A percentile compares a stretch with the other conserved stretches of the same genome.
Conservation (phyloP, 64 coral and sea anemone species). For the Montipora sp. region DNA sequence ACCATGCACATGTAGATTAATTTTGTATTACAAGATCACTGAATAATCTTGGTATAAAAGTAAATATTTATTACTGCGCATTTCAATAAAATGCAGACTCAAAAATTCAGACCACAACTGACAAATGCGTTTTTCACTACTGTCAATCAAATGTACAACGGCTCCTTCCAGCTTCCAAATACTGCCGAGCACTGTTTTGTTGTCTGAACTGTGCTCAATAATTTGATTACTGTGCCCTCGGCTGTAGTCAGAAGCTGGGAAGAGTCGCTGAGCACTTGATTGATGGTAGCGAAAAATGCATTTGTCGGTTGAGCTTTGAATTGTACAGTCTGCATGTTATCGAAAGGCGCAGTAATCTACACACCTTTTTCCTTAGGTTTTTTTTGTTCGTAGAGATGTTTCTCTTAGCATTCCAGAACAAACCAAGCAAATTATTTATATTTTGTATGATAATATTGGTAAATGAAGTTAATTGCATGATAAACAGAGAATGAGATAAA, state of each 20-base stretch:
- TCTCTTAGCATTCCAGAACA: too few relatives aligned
- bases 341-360: background rate
- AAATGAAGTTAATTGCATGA: too few relatives aligned
- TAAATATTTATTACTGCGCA: background rate
- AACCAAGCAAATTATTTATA: too few relatives aligned
- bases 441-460: too few relatives aligned
- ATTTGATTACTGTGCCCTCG: background rate
- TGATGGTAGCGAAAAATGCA: background rate
- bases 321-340: background rate
- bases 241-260: background rate
- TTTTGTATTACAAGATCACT: constrained; percentile 5
- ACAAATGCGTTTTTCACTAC: background rate
- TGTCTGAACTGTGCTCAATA: background rate
- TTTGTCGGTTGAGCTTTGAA: background rate
- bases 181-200: background rate
- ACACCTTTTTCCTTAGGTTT: background rate
- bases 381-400: background rate
- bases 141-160: background rate
- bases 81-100: background rate
- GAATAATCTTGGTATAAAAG: background rate
- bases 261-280: background rate
- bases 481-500: too few relatives aligned
- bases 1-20: background rate
- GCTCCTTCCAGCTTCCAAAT: background rate
- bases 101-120: background rate